Evolutionary conservation across 2,888 invertebrate species (phyloP), one percentile per base, ranked within the genome.

Genomic region (Lithophane leautieri): DNA sequence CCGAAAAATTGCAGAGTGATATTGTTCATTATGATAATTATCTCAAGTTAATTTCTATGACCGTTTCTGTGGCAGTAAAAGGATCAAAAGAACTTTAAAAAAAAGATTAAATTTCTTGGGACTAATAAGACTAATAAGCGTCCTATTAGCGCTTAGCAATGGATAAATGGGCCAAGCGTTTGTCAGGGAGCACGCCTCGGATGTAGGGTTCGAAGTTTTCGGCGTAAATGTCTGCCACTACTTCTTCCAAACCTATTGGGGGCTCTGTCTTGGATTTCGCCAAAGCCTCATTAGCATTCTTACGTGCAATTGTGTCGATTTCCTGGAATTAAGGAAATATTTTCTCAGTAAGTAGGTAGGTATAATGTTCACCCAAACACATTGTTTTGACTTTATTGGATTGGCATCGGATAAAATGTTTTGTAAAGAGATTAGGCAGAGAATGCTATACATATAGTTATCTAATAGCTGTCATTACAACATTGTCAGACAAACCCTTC

Each of bases 141-240:
- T 25, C 52, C 16, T 78, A 77, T 4, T 12, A 4, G 28, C 77
- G 81, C 25, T 81, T 73, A 28, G 60, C 19, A 60, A 78, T 0
- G 28, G 25, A 28, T 4, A 28, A 14, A 47, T 73, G 81, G 11
- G 14, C 2, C 25, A 66, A 16, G 1, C n/a, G 19, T 40, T n/a
- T n/a, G 60, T 47, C 12, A 6, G 81, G 81, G 34, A 2, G n/a
- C 19, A 73, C 34, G 12, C 81, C 58, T 47, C 78, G 58, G 7
- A 54, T 0, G 0, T 47, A 3, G 8, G 52, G 0, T 0, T 2
- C 19, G 12, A 28, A 22, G 12, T 8, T 0, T 2, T 73, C 74
- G 14, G 3, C 40, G 52, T 81, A 78, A 40, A 81, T 9, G 7
- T 78, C 78, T 28, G 60, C 74, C 7, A 14, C 0, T 12, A 78